Base-by-base conservation (phyloP, 2,888 invertebrate species). In the Lepidocyrtinus sp. region DNA sequence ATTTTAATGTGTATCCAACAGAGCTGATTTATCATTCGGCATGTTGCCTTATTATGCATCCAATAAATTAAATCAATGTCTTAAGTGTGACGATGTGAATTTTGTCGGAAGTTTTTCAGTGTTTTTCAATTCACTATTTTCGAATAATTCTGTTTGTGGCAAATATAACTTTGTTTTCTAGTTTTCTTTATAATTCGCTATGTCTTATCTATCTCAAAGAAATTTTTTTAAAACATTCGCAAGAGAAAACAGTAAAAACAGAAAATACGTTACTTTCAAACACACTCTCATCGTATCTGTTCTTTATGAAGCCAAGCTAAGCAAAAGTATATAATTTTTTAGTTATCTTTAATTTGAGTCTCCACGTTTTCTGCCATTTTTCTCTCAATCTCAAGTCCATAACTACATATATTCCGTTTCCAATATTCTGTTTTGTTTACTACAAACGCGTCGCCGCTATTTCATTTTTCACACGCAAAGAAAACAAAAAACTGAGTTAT, bases 11-110 rank as follows among this genome's bases (percentile, higher is more conserved):
- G 82, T 82, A 85, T 81, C 85, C 85, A 86, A 86, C 86, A 86
- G 86, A 86, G 86, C 86, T 86, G 86, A 85, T 86, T 86, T 86
- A 86, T 85, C 83, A 85, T 85, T 85, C 86, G 85, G 86, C 86
- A 86, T 86, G 86, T 85, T 85, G 86, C 85, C 86, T 86, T 85
- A 84, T 85, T 85, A 85, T 86, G 75, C 80, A 85, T 83, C 83
- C 85, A 81, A 83, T 85, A 62, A 74, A n/a, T 80, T 78, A 82
- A 82, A 77, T 85, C 74, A 79, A 84, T 82, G 83, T 80, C 73
- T 81, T 80, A 80, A 80, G 74, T 80, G 80, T 80, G 80, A 75
- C 70, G 71, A 80, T 80, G 77, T 84, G 80, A 81, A 78, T 75
- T 81, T 72, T 81, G 73, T 82, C 75, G 67, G 17, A 77, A 72